phyloP scores from a whole-genome alignment of 2,113 vertebrate genomes.

The Pelusios castaneus region DNA sequence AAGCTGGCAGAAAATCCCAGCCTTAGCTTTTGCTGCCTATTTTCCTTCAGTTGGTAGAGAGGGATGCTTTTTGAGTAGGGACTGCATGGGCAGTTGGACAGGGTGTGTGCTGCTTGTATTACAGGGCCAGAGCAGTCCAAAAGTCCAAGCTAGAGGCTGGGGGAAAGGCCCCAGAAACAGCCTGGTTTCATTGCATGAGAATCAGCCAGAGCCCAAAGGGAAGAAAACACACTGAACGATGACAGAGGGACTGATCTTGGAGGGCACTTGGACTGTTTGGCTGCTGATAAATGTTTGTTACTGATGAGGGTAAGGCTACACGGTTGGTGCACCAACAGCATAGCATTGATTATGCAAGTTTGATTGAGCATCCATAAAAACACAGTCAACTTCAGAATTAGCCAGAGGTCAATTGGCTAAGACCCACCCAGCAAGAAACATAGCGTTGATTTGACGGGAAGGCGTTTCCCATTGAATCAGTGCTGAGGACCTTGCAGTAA shows the following conservation, averaged over 20 bases:
- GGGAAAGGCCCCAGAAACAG: not conserved
- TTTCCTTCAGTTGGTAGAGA: not conserved
- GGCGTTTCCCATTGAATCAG: too few relatives aligned
- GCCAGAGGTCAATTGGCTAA: too few relatives aligned
- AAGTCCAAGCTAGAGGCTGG: constrained; percentile 20
- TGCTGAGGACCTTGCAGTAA: too few relatives aligned
- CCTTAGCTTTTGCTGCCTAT: not conserved
- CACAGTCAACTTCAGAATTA: too few relatives aligned
- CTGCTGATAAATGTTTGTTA: not conserved
- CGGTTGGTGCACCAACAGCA: too few relatives aligned
- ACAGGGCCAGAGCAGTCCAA: constrained; percentile 23
- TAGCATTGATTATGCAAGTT: too few relatives aligned
- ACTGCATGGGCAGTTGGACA: not conserved
- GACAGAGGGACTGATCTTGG: not conserved
- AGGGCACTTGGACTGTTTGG: not conserved
- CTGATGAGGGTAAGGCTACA: too few relatives aligned
- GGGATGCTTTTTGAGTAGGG: not conserved
- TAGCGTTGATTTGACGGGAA: too few relatives aligned
- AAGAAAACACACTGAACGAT: not conserved
- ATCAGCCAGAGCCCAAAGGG: not conserved
- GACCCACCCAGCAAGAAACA: too few relatives aligned
- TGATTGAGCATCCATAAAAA: too few relatives aligned
- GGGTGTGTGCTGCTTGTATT: constrained; percentile 34
- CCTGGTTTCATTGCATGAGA: not conserved
- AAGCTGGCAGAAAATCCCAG: not conserved